Base-by-base conservation (phyloP, 2,797 vertebrate genomes). In the Galago senegalensis region DNA sequence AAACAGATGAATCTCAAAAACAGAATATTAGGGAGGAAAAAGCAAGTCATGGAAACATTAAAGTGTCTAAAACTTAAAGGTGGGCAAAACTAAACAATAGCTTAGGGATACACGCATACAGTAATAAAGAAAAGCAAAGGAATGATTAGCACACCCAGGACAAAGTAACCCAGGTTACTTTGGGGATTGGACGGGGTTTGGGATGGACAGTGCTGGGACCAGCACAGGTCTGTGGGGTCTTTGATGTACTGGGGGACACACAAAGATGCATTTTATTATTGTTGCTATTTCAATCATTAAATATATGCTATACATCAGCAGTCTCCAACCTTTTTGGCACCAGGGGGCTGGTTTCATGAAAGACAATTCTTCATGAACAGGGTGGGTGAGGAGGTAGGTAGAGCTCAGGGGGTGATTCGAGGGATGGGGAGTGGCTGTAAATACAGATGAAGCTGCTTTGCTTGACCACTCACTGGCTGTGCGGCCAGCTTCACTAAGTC, bases 1-100 rank as follows among this genome's bases (percentile, higher is more conserved):
- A 65, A 97, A 82, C 46, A 34, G 43, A 34, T 80, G 34, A 72
- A 49, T 83, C 53, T 81, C 49, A 92, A 63, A 46, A 75, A n/a
- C 18, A 72, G 34, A 82, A 80, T 63, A 27, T 23, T n/a, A 73
- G 87, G 5, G 56, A 67, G 49, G 13, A 69, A 61, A 85, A 85
- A 93, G 43, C 2, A 61, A 93, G 29, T 60, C 17, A 60, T 11
- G 70, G 43, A 75, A 69, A 8, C 3, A n/a, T 7, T 7, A 75
- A 13, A 46, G 18, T 21, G 10, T 20, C 53, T 31, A 76, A 80
- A 77, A 18, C 9, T 56, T 53, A 70, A 83, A 63, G 2, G 61
- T 11, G 80, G 65, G n/a, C 23, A 65, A 80, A 96, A 92, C 7
- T 31, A 46, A 89, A 60, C 17, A 58, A 9, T 34, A 82, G 31